Percentiles rank a stretch among this genome's conserved stretches.
phyloP scores from a whole-genome alignment of 2,113 vertebrate genomes.

The Ancistrus triradiatus region DNA sequence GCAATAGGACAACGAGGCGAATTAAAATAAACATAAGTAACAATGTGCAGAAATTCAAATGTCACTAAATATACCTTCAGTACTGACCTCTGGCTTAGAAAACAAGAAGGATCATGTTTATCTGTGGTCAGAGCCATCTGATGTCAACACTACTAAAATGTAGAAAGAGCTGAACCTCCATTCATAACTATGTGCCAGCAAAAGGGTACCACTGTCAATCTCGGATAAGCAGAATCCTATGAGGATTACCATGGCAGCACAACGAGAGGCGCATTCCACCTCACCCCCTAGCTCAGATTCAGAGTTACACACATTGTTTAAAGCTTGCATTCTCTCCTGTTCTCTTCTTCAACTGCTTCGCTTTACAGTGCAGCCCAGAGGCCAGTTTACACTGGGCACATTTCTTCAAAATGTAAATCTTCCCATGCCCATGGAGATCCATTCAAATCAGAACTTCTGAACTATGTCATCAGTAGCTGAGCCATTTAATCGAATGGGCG shows the following conservation, averaged over 20 bases:
- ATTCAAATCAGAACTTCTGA: too few relatives aligned
- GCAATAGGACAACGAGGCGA: too few relatives aligned
- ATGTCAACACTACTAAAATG: slow-evolving; percentile 38
- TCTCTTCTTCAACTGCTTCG: background rate
- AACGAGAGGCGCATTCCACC: slow-evolving; percentile 12
- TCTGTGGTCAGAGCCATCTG: slow-evolving; percentile 6
- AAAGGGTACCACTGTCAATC: slow-evolving; percentile 48
- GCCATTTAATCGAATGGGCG: too few relatives aligned
- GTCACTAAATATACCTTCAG: background rate
- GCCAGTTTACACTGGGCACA: background rate
- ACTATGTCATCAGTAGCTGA: too few relatives aligned
- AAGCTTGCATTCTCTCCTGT: background rate
- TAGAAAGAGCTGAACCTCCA: slow-evolving; percentile 27
- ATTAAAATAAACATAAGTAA: background rate
- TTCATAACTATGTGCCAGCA: slow-evolving; percentile 22
- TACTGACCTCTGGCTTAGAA: background rate
- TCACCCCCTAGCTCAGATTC: slow-evolving; percentile 18
- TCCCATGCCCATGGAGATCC: too few relatives aligned
- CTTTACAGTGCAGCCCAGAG: background rate
- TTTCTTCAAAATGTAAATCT: too few relatives aligned
- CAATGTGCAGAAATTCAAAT: background rate
- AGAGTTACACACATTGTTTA: background rate
- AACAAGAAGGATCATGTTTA: slow-evolving; percentile 18
- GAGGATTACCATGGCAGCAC: slow-evolving; percentile 36
- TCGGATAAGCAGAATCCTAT: slow-evolving; percentile 31